Percentiles rank a stretch among this genome's conserved stretches.
These are phyloP conservation scores for Alectura lathami DNA, from an alignment of 2,113 vertebrate genomes.

Conservation along the genomic window DNA sequence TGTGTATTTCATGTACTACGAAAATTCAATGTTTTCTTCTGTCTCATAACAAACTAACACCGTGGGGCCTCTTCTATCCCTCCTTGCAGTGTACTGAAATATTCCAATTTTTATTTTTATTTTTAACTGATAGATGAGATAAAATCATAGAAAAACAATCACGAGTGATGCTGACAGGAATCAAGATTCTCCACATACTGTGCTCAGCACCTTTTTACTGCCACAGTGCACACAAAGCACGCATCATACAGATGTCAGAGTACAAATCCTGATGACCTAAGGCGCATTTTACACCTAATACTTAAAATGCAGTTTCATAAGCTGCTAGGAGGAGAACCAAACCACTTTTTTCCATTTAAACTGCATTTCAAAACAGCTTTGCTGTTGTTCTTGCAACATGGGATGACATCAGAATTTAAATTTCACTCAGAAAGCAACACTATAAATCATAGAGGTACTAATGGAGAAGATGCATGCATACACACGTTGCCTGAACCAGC, in stretches of 20 bases:
- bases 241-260: background rate
- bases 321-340: background rate
- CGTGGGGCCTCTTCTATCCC: background rate
- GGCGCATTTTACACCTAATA: background rate
- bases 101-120: background rate
- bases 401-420: conserved; percentile 5
- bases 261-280: background rate
- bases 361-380: background rate
- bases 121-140: background rate
- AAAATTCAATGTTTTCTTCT: background rate
- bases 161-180: background rate
- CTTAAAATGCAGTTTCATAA: background rate
- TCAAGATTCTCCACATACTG: background rate
- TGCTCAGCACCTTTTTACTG: background rate
- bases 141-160: background rate
- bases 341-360: background rate
- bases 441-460: background rate
- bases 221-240: background rate
- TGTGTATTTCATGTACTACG: background rate
- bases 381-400: background rate
- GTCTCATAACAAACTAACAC: background rate
- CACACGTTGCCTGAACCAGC: background rate
- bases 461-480: background rate
- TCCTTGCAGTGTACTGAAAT: background rate
- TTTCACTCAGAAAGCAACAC: background rate